These are phyloP conservation scores for Danionella cerebrum DNA, from an alignment of 2,113 vertebrate genomes.

Conservation along the genomic window DNA sequence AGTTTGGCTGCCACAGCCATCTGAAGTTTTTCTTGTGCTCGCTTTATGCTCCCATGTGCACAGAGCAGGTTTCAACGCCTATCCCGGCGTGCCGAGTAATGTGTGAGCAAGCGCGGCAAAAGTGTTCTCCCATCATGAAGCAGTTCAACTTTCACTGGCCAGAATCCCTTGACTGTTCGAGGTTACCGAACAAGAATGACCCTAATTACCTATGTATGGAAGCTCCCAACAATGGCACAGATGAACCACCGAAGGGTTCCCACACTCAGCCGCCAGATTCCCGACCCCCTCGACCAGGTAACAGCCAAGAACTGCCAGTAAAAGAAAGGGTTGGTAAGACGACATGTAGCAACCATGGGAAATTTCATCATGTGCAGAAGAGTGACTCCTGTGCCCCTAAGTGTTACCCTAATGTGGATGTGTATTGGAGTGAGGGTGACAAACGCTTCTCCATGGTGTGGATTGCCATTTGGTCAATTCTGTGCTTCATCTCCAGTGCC, in stretches of 20 bases:
- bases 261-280: conserved; percentile 83
- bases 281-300: conserved; percentile 70
- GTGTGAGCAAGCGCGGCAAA: conserved; percentile 90
- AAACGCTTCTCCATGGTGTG: conserved; percentile 87
- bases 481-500: conserved; percentile 93
- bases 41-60: conserved; percentile 95
- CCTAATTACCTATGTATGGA: conserved; percentile 98
- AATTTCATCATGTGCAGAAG: conserved; percentile 94
- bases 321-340: conserved; percentile 66
- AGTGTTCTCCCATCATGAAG: conserved; percentile 90
- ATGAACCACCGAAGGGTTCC: conserved; percentile 75
- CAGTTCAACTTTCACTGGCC: conserved; percentile 94
- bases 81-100: conserved; percentile 93
- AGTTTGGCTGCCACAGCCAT: conserved; percentile 84
- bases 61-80: conserved; percentile 91
- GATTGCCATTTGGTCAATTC: conserved; percentile 89
- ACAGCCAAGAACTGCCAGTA: conserved; percentile 66
- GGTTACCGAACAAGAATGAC: conserved; percentile 91
- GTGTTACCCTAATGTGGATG: conserved; percentile 85
- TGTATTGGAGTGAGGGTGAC: conserved; percentile 92
- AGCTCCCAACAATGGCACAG: conserved; percentile 86
- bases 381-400: conserved; percentile 88
- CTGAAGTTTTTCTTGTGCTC: conserved; percentile 95
- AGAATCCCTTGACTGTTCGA: conserved; percentile 85
- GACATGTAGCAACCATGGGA: conserved; percentile 79